Base-by-base conservation (phyloP, 37 sponge, comb jelly and placozoan genomes). In the Halisarca cf. caerulea region DNA sequence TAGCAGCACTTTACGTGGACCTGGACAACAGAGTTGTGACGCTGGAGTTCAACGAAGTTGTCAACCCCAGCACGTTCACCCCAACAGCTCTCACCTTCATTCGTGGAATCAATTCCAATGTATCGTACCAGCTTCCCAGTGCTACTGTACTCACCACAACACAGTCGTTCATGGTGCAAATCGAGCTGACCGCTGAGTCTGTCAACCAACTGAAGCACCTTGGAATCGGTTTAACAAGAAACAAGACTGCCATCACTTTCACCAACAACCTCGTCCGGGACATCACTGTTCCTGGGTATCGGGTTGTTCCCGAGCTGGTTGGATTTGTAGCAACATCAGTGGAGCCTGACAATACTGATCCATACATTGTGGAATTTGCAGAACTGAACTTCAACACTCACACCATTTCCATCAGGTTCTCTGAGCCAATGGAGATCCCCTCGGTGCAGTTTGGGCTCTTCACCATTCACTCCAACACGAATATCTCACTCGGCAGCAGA, bases 1-100 rank as follows among this genome's bases (percentile, higher is more conserved):
- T 96, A 11, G 71, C 84, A 3, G 85, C 58, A 11, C 81, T 94
- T 64, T 82, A 87, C 59, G 44, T 96, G 53, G 83, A 96, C 58
- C 80, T 96, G 75, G 88, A 94, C 69, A 72, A 38, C 68, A 81
- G 75, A 14, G 55, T 41, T 0, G 39, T 96, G 28, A 75, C 78
- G 8, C 54, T 96, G 17, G 84, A 83, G 70, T 96, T 96, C 86
- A 80, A 73, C 70, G 94, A 96, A 78, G 90, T 75, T 42, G 81
- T 96, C 11, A n/a, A 58, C 36, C 88, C 92, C n/a, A 38, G 25
- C 6, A 78, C 89, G 0, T 88, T 96, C n/a, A 64, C 89, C 60
- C 70, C 90, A 9, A 87, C 83, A 44, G 79, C 82, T 18, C 58
- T 94, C 3, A 88, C 94, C 11, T 94, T 94, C 72, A 70, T 35